These are phyloP conservation scores for Laterallus jamaicensis DNA, from an alignment of 2,113 vertebrate genomes.

Conservation along the genomic window DNA sequence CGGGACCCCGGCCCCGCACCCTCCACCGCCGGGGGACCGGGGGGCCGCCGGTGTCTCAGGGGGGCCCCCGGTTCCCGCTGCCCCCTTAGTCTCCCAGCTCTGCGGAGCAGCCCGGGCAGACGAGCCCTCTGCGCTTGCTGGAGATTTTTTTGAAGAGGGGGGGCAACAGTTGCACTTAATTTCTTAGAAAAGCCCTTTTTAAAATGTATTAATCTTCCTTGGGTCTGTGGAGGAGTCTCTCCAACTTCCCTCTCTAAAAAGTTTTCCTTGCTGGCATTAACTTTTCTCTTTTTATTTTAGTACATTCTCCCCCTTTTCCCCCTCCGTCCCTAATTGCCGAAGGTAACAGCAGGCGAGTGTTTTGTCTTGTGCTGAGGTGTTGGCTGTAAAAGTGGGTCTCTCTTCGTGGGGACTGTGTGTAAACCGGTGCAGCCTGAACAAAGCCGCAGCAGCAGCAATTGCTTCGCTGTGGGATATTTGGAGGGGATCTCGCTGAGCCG, in stretches of 20 bases:
- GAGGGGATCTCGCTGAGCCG: background rate
- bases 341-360: background rate
- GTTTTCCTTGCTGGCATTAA: conserved; percentile 8
- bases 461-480: conserved; percentile 25
- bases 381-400: background rate
- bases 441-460: conserved; percentile 34
- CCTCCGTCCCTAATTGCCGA: background rate
- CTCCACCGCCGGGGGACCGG: no score
- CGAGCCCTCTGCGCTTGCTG: background rate
- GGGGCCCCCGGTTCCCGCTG: background rate
- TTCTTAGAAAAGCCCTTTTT: background rate
- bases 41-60: background rate
- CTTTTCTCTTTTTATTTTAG: background rate
- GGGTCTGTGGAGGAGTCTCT: background rate
- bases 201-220: background rate
- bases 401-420: background rate
- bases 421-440: background rate
- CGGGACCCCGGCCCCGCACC: background rate
- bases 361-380: background rate
- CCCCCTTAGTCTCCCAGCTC: background rate
- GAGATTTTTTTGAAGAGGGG: background rate
- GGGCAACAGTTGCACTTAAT: background rate
- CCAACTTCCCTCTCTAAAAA: conserved; percentile 7
- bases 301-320: background rate
- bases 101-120: background rate